Base-by-base conservation (phyloP, 2,113 vertebrate genomes). In the Pollimyrus isidori region DNA sequence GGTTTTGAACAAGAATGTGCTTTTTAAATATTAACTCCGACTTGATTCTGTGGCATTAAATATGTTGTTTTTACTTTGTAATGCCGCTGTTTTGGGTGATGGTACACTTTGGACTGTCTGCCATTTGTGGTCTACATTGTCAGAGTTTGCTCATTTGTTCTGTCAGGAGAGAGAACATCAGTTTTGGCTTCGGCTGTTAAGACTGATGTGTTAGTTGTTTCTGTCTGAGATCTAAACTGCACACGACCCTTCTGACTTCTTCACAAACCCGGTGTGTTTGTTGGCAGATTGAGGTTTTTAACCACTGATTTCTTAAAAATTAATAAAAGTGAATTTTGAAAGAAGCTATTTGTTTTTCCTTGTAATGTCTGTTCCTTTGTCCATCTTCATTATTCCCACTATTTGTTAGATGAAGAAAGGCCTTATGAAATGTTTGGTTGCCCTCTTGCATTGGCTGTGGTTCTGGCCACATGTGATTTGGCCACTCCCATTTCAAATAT, bases 291-390 rank as follows among this genome's bases (percentile, higher is more conserved):
- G 93, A 92, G 21, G 6, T 62, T 62, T 96, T 92, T 95, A 96
- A 96, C 95, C 96, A 96, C 95, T 96, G 95, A 96, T 96, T 93
- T 94, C 93, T 96, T 96, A 96, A 96, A 96, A 93, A 50, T 92
- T 94, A 94, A 95, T 94, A 84, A 84, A 84, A 84, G 45, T 48
- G 42, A 84, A 13, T 84, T 84, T 94, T 93, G 95, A 95, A 95
- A 92, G 91, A 94, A 94, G 90, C n/a, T 10, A 62, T 90, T 92
- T 88, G 69, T 90, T 90, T 35, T 90, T 90, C 87, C 87, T 84
- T 30, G 39, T 39, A 85, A 42, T 88, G 45, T 45, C 30, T 15
- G 26, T 84, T 91, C 94, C 91, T 69, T 91, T 90, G 88, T 94
- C 92, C 76, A 49, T 94, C 30, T 49, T 80, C 35, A 23, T 84